Evolutionary conservation across 2,888 invertebrate genomes (phyloP), one percentile per base, ranked within the genome.

Genomic region (Drosophila sordidapex): DNA sequence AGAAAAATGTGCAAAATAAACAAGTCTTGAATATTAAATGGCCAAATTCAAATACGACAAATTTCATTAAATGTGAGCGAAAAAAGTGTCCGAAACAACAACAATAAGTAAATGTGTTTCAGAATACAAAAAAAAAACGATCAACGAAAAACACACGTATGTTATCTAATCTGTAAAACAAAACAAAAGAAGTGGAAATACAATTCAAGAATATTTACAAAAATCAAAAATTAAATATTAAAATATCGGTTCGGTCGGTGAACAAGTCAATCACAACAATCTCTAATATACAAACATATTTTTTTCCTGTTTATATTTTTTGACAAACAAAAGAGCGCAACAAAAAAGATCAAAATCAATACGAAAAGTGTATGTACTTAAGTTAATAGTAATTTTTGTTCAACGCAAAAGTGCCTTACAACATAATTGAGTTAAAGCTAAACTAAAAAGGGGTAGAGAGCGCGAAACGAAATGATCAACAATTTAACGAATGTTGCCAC

Each of bases 161-260:
- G 90, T 87, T 87, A 87, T 87, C 90, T 87, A 90, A 87, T 87
- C 87, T 89, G 51, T 64, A 60, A 70, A 46, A 74, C 46, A 38
- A 48, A 60, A 48, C 18, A 68, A 61, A 59, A 56, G 72, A 52
- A 70, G 52, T 57, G 48, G 29, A 53, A 49, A 66, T 58, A 35
- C 64, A 58, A 36, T 31, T 48, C 40, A 60, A 59, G 53, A 69
- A 66, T 66, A 62, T 64, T 52, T 43, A 57, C 57, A 57, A 40
- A n/a, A 40, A 59, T 40, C 25, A 48, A 63, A 67, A 53, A 49
- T 43, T 57, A 49, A 61, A 43, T 21, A 31, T 56, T 70, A 46
- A 58, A 25, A 21, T n/a, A 36, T 48, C 73, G 57, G 73, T 52
- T 25, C 64, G 73, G 57, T 58, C 71, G 64, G 71, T 52, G 57